These are phyloP conservation scores for Philantomba maxwellii DNA, from an alignment of 2,113 vertebrate genomes.

Conservation along the genomic window DNA sequence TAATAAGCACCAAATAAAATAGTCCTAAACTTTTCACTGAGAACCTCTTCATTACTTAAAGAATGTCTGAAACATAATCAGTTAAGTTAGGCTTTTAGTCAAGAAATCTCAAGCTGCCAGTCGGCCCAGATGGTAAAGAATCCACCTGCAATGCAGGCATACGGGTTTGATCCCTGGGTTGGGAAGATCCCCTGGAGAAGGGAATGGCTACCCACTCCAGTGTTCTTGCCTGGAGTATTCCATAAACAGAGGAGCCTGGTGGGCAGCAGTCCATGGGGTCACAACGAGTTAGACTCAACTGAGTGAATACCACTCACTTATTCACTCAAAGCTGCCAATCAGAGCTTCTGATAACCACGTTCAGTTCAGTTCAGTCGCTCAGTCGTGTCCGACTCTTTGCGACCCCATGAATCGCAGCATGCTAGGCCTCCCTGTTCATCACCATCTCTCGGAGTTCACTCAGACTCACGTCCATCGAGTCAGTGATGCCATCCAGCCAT, in stretches of 20 bases:
- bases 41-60: background rate
- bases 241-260: background rate
- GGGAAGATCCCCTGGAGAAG: background rate
- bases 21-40: background rate
- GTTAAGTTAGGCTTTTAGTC: background rate
- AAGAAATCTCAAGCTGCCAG: background rate
- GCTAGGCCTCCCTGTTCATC: too few relatives aligned
- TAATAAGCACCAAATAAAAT: background rate
- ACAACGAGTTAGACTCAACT: background rate
- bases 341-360: background rate
- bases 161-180: background rate
- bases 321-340: background rate
- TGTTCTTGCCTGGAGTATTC: background rate
- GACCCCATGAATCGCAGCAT: too few relatives aligned
- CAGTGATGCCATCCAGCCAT: too few relatives aligned
- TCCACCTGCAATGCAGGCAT: background rate
- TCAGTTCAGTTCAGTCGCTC: too few relatives aligned
- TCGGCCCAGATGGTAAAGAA: background rate
- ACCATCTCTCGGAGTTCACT: too few relatives aligned
- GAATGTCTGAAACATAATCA: background rate
- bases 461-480: too few relatives aligned
- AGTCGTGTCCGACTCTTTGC: too few relatives aligned
- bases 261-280: background rate
- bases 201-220: background rate
- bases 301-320: background rate